These are phyloP conservation scores for Zaprionus tsacasi DNA, from an alignment of 1,140 invertebrate species.

Conservation along the genomic window DNA sequence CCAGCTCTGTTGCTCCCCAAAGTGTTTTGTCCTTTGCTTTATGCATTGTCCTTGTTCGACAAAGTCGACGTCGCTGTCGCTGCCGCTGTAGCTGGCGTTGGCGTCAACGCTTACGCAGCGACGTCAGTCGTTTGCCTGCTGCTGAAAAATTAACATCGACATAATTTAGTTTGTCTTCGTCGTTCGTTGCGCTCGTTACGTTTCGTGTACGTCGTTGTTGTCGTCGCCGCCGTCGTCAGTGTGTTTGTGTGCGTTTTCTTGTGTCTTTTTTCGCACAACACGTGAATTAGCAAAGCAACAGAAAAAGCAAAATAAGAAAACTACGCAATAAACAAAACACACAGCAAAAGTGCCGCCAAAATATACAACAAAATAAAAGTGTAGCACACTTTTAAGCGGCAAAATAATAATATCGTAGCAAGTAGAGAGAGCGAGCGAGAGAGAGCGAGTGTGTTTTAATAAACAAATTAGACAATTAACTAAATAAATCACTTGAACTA, in stretches of 20 bases:
- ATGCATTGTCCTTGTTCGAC: slow-evolving; percentile 69
- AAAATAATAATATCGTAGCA: slow-evolving; percentile 1
- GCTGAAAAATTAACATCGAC: slow-evolving; percentile 79
- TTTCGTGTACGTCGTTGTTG: slow-evolving; percentile 48
- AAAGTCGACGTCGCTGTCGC: slow-evolving; percentile 25
- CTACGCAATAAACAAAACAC: slow-evolving; percentile 10
- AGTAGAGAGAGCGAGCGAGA: background rate
- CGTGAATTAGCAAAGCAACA: slow-evolving; percentile 13
- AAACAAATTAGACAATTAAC: slow-evolving; percentile 26
- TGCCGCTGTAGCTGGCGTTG: slow-evolving; percentile 19
- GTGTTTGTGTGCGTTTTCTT: background rate
- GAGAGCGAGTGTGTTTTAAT: background rate
- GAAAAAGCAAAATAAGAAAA: slow-evolving; percentile 25
- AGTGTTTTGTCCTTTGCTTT: slow-evolving; percentile 66
- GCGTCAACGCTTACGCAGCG: slow-evolving; percentile 21
- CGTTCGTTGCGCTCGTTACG: slow-evolving; percentile 77
- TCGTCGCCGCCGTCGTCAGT: slow-evolving; percentile 22
- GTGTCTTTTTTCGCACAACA: slow-evolving; percentile 8
- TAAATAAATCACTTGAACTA: background rate
- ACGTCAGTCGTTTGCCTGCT: slow-evolving; percentile 69
- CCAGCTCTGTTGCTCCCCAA: slow-evolving; percentile 43
- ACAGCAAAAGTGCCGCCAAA: slow-evolving; percentile 29
- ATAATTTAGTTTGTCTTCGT: slow-evolving; percentile 81
- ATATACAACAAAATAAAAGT: slow-evolving; percentile 17
- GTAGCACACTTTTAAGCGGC: slow-evolving; percentile 46